A percentile compares a stretch with the other conserved stretches of the same genome.
These are phyloP conservation scores for Goniozus legneri DNA, from an alignment of 1,140 invertebrate genomes.

Conservation along the genomic window DNA sequence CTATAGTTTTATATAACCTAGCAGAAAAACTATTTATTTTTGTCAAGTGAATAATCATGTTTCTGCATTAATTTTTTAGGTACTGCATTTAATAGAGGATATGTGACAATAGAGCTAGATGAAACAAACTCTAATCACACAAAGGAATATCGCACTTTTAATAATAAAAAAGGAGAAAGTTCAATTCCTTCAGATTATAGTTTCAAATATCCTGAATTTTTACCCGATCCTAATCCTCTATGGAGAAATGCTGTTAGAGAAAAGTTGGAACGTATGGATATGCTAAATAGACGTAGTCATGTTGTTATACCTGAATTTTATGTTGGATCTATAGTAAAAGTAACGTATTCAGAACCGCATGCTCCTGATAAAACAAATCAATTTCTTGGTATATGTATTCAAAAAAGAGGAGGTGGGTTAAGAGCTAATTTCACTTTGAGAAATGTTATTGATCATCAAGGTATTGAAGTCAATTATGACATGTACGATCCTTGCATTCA, in stretches of 20 bases:
- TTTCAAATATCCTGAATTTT: slow-evolving; percentile 97
- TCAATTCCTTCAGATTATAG: no score
- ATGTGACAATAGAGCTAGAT: no score
- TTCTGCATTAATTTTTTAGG: no score
- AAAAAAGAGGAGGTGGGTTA: slow-evolving; percentile 75
- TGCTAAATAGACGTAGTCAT: slow-evolving; percentile 78
- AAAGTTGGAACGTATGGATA: slow-evolving; percentile 87
- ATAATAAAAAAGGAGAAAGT: no score
- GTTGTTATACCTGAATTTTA: slow-evolving; percentile 97
- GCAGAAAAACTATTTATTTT: no score
- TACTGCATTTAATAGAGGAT: no score
- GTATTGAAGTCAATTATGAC: slow-evolving; percentile 84
- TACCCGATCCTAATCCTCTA: slow-evolving; percentile 79
- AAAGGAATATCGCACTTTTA: no score
- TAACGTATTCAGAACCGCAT: slow-evolving; percentile 86
- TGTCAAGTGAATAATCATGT: no score
- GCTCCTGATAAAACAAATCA: slow-evolving; percentile 78
- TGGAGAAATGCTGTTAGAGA: slow-evolving; percentile 80
- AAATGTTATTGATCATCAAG: slow-evolving; percentile 90
- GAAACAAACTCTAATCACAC: no score
- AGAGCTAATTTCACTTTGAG: slow-evolving; percentile 81
- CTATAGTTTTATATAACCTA: no score
- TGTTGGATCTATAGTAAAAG: slow-evolving; percentile 90
- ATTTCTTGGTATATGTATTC: slow-evolving; percentile 97
- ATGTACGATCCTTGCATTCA: slow-evolving; percentile 92